Evolutionary conservation across 2,113 vertebrate species (phyloP), one percentile per base, ranked within the genome.

Genomic region (Apeltes quadracus): DNA sequence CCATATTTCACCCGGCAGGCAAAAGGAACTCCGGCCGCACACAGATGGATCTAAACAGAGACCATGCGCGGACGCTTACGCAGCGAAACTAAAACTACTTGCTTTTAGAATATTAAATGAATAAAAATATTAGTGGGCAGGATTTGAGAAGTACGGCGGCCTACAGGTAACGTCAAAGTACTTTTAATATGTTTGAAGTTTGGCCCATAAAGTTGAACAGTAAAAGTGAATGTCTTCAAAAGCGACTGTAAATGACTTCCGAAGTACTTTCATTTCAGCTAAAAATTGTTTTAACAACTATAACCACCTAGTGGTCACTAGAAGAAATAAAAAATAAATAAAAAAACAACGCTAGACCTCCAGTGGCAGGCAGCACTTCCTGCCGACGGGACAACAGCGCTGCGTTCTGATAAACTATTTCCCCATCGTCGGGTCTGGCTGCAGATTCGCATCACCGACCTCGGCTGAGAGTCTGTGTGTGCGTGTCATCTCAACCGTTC

Each of bases 401-500:
- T 2, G 38, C 32, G 63, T 15, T 23, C 2, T 39, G n/a, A n/a
- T n/a, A n/a, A n/a, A n/a, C n/a, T n/a, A n/a, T n/a, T n/a, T n/a
- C n/a, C n/a, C n/a, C n/a, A n/a, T n/a, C n/a, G n/a, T n/a, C n/a
- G n/a, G n/a, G n/a, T n/a, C n/a, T n/a, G n/a, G n/a, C n/a, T n/a
- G n/a, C n/a, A n/a, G n/a, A n/a, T 29, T 29, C 5, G 29, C 29
- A 29, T 29, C 29, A 80, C 75, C 75, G 79, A 74, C 57, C 74
- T 72, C 82, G 69, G 71, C 63, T 55, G 14, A 48, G 67, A 74
- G 69, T 69, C 72, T 51, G 66, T 78, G 71, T 72, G 53, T 63
- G 68, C 43, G 67, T 48, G 68, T 84, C 55, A 72, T 81, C 81
- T 75, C 55, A 15, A 61, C 53, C 6, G 57, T 79, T 75, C 59